Base-by-base conservation (phyloP, 2,888 invertebrate genomes). In the Chironomus riparius region DNA sequence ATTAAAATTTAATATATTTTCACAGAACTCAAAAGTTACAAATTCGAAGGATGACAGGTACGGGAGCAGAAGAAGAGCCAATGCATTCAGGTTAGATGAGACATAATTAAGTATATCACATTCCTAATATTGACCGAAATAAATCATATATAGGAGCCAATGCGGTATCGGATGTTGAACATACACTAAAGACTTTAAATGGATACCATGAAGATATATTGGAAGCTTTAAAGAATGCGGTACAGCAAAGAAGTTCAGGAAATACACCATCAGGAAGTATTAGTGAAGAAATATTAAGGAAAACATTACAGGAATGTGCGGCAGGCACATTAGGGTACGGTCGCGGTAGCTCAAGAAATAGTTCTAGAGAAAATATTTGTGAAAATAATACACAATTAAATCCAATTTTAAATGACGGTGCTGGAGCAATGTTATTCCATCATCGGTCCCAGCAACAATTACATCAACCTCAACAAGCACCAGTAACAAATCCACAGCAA, bases 181-280 rank as follows among this genome's bases (percentile, higher is more conserved):
- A 94, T 80, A 94, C 93, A 70, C 87, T 94, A n/a, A 92, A 93
- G 86, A 92, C 92, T 77, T 87, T 95, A 65, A 94, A 95, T 82
- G 95, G 95, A 62, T 96, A 96, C 85, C 95, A 95, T 84, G 95
- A 95, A 81, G 93, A 94, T 82, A 92, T 96, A 80, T 87, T 96
- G 79, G 94, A 94, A 83, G 95, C 94, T n/a, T 84, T 96, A 80
- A 89, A 94, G 79, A 92, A 90, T 79, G 95, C 95, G 12, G 93
- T 93, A 24, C 93, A 86, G 0, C 92, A 92, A 81, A 88, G 91
- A 15, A 85, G 90, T 82, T 83, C 89, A 81, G 87, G 88, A 70
- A 86, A 88, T 68, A 87, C 87, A 21, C 88, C 89, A 47, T 88
- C 89, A 21, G 87, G 88, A 77, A 88, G 88, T 78, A 86, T 90